These are phyloP conservation scores for Melanaphis sacchari DNA, from an alignment of 1,140 invertebrate species.

Conservation along the genomic window DNA sequence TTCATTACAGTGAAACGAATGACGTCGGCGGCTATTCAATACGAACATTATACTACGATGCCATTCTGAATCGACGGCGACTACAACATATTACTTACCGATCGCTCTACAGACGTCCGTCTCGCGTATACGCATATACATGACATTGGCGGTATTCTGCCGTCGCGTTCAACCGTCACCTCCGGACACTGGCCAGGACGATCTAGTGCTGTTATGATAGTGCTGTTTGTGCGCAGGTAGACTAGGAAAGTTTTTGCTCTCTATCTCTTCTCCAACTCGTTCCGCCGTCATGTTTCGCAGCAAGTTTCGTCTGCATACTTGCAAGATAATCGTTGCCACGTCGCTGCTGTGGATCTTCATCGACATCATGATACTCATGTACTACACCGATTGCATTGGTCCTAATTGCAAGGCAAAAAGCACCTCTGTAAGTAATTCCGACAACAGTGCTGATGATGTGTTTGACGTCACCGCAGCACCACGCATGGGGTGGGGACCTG, in stretches of 20 bases:
- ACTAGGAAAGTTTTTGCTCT: not conserved
- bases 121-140: not conserved
- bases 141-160: constrained; percentile 20
- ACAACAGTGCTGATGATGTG: not conserved
- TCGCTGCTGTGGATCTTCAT: constrained; percentile 95
- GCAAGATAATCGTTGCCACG: constrained; percentile 91
- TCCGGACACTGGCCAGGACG: constrained; percentile 34
- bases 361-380: constrained; percentile 88
- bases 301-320: constrained; percentile 90
- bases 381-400: constrained; percentile 90
- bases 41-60: not conserved
- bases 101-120: not conserved
- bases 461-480: not conserved
- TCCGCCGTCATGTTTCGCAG: constrained; percentile 75
- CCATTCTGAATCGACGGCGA: not conserved
- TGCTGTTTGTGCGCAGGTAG: not conserved
- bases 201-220: constrained; percentile 22
- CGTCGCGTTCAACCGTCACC: constrained; percentile 23
- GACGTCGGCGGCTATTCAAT: not conserved
- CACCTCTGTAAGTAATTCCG: not conserved
- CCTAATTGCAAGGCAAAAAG: constrained; percentile 65
- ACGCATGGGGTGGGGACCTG: not conserved
- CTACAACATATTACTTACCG: not conserved
- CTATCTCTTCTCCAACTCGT: not conserved
- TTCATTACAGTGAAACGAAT: not conserved